Evolutionary conservation across 2,113 vertebrate genomes (phyloP).

Genomic region (Oreocharis arfaki): DNA sequence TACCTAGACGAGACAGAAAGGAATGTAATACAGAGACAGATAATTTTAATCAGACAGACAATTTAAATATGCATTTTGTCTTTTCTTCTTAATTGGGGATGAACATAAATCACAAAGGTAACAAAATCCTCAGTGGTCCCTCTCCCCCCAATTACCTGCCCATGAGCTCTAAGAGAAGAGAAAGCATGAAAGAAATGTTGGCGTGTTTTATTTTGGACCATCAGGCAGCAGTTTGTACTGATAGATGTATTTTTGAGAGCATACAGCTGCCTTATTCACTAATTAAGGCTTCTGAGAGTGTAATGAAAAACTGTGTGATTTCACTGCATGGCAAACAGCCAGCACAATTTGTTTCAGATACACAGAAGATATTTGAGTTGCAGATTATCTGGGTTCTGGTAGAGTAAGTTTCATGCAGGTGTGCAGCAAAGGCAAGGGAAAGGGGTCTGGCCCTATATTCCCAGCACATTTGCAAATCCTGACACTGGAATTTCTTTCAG

Average conservation of each 20-base stretch:
- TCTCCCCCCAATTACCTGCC: not conserved
- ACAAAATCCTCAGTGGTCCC: not conserved
- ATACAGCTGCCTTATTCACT: conserved; percentile 67
- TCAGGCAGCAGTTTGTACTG: conserved; percentile 29
- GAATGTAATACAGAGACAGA: not conserved
- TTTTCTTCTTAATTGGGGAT: not conserved
- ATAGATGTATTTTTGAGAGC: conserved; percentile 62
- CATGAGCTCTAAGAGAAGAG: not conserved
- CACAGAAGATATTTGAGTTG: conserved; percentile 58
- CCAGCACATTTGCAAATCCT: not conserved
- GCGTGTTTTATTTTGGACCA: conserved; percentile 32
- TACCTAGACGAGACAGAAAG: not conserved
- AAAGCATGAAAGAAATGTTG: not conserved
- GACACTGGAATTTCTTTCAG: not conserved
- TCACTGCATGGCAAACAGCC: conserved; percentile 60
- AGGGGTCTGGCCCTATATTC: not conserved
- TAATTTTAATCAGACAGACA: not conserved
- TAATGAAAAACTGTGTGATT: conserved; percentile 55
- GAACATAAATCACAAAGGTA: not conserved
- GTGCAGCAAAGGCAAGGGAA: not conserved
- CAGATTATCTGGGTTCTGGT: conserved; percentile 36
- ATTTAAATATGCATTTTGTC: not conserved
- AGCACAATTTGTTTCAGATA: conserved; percentile 68
- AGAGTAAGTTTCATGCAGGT: conserved; percentile 39
- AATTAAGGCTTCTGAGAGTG: conserved; percentile 59